Evolutionary conservation across 2,888 invertebrate genomes (phyloP).

Genomic region (Crematogaster levior): DNA sequence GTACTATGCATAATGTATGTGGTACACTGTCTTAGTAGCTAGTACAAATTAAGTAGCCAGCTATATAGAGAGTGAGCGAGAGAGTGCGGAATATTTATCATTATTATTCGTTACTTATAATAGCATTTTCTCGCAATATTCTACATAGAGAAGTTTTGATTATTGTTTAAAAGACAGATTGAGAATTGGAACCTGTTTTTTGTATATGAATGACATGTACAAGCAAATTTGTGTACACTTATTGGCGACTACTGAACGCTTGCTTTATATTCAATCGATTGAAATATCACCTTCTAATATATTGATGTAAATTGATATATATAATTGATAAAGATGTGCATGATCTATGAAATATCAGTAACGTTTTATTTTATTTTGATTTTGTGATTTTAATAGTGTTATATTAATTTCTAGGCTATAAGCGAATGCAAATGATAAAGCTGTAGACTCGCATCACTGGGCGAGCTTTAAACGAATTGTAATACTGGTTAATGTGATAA

Average conservation of each 20-base stretch:
- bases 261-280: slow-evolving; percentile 11
- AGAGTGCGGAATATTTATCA: not conserved
- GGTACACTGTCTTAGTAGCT: slow-evolving; percentile 33
- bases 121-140: slow-evolving; percentile 7
- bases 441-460: not conserved
- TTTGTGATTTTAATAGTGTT: slow-evolving; percentile 10
- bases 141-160: slow-evolving; percentile 3
- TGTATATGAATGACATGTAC: not conserved
- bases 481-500: slow-evolving; percentile 62
- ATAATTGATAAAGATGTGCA: not conserved
- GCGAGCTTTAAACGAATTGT: slow-evolving; percentile 57
- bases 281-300: not conserved
- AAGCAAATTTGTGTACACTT: slow-evolving; percentile 20
- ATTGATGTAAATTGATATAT: no score
- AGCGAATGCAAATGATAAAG: not conserved
- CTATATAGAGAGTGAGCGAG: not conserved
- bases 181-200: slow-evolving; percentile 8
- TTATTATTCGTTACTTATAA: not conserved
- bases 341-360: not conserved
- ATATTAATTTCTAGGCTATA: not conserved
- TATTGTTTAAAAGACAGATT: slow-evolving; percentile 21
- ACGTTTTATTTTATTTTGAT: slow-evolving; percentile 26
- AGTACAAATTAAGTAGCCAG: slow-evolving; percentile 40
- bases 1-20: slow-evolving; percentile 52
- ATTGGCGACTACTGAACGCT: not conserved